These are phyloP conservation scores for Deroptyus accipitrinus DNA, from an alignment of 2,113 vertebrate genomes.

Conservation along the genomic window DNA sequence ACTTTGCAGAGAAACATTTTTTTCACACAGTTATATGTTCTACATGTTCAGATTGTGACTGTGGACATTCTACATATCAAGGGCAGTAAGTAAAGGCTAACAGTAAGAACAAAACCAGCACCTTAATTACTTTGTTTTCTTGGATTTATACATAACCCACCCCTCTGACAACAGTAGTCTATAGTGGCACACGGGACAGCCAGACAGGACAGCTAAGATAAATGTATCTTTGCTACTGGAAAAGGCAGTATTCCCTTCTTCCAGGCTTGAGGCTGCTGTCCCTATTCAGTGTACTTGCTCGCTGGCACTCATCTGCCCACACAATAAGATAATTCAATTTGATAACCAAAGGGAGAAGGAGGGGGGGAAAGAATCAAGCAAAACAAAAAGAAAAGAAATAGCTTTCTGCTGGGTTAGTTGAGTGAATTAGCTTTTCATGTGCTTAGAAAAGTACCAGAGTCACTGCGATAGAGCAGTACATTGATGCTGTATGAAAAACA, in stretches of 20 bases:
- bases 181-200: background rate
- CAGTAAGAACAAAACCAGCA: background rate
- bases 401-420: background rate
- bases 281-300: background rate
- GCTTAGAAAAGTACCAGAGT: background rate
- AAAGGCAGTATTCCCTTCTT: background rate
- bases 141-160: background rate
- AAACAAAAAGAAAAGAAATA: background rate
- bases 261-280: background rate
- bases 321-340: slow-evolving; percentile 7
- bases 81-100: background rate
- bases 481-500: background rate
- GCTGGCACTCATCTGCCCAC: background rate
- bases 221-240: background rate
- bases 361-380: background rate
- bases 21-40: background rate
- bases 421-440: background rate
- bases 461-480: background rate
- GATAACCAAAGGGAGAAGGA: background rate
- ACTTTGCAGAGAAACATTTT: background rate
- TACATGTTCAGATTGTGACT: background rate
- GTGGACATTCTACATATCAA: background rate
- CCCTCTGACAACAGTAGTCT: rapidly evolving
- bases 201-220: background rate
- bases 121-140: background rate